A percentile compares a stretch with the other conserved stretches of the same genome.
Evolutionary conservation across 2,888 invertebrate genomes (phyloP).

Genomic region (Melikaiella ostensackeni): DNA sequence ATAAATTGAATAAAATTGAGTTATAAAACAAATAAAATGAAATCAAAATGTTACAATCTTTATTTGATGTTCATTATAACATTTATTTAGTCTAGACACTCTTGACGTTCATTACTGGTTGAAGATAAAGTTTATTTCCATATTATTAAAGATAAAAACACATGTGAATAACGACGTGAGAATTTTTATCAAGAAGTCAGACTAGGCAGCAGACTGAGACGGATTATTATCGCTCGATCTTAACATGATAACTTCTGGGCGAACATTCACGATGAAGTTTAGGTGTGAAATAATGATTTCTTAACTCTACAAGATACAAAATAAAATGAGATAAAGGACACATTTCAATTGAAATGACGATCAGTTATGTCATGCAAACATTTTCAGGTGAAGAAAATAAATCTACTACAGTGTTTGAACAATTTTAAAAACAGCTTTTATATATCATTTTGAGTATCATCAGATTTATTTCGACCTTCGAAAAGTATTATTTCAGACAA

Average conservation of each 20-base stretch:
- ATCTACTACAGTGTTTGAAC: background rate
- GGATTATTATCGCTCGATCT: constrained; percentile 29
- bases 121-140: constrained; percentile 32
- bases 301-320: constrained; percentile 9
- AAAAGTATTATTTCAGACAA: no score
- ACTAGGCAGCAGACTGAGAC: constrained; percentile 26
- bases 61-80: background rate
- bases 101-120: background rate
- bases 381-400: background rate
- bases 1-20: background rate
- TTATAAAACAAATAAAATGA: background rate
- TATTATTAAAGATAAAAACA: constrained; percentile 44
- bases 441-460: no score
- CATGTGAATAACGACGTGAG: constrained; percentile 43
- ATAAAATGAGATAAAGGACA: constrained; percentile 9
- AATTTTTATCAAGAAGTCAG: constrained; percentile 45
- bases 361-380: background rate
- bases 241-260: constrained; percentile 22
- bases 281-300: constrained; percentile 24
- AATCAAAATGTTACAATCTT: background rate
- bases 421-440: no score
- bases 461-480: no score
- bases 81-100: background rate
- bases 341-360: constrained; percentile 15
- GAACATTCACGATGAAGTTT: constrained; percentile 27